Evolutionary conservation across 2,888 invertebrate genomes (phyloP).

Genomic region (Mantis religiosa): DNA sequence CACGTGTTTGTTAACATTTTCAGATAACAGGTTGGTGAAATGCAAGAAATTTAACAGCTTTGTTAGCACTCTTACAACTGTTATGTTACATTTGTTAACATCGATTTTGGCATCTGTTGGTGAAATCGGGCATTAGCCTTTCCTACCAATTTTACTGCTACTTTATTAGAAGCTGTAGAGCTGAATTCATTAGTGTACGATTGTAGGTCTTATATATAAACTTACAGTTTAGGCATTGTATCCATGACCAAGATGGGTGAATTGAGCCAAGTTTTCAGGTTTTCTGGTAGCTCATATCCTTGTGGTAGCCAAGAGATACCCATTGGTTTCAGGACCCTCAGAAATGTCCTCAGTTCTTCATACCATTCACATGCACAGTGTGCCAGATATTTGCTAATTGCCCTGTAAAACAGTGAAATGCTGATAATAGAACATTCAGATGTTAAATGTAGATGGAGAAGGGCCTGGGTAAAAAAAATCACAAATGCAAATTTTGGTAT

Average conservation of each 20-base stretch:
- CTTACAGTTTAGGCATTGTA: not conserved
- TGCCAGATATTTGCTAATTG: conserved; percentile 44
- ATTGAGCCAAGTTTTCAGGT: conserved; percentile 49
- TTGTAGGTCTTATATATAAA: not conserved
- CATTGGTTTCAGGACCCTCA: conserved; percentile 44
- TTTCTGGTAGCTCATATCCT: conserved; percentile 46
- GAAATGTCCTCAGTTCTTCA: conserved; percentile 44
- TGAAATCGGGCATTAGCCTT: no score
- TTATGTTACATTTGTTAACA: no score
- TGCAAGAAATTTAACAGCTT: no score
- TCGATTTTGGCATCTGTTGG: no score
- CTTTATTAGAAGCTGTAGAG: no score
- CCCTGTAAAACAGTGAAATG: conserved; percentile 11
- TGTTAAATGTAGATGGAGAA: not conserved
- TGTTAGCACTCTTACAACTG: no score
- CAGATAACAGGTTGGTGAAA: no score
- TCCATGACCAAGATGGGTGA: not conserved
- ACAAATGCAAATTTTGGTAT: no score
- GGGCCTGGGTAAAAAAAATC: not conserved
- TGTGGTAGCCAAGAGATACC: conserved; percentile 51
- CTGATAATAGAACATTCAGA: not conserved
- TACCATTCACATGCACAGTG: conserved; percentile 53
- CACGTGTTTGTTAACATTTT: no score
- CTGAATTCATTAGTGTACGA: no score
- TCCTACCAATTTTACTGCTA: no score